Conservation (phyloP, 1,140 invertebrate genomes). For the Phenacoccus solenopsis region DNA sequence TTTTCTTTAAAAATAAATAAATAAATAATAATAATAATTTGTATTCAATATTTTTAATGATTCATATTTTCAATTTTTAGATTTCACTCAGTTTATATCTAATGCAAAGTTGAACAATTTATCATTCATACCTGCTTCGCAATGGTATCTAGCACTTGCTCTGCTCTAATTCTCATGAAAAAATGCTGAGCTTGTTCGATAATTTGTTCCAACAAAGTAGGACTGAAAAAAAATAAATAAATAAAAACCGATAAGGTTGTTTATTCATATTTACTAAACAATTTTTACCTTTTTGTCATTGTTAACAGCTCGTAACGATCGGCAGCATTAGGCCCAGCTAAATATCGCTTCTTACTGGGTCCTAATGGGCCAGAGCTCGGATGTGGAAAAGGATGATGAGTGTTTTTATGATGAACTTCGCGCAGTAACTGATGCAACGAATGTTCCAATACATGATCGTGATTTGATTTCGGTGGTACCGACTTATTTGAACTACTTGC, state of each 20-base stretch:
- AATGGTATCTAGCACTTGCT: conserved; percentile 86
- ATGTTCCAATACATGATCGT: conserved; percentile 92
- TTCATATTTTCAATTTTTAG: too few relatives aligned
- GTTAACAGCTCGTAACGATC: conserved; percentile 74
- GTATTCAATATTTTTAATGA: neutral
- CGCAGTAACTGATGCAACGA: conserved; percentile 85
- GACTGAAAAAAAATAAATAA: conserved; percentile 32
- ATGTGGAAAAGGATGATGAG: conserved; percentile 87
- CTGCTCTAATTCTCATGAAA: conserved; percentile 76
- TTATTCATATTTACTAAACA: neutral
- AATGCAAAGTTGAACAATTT: too few relatives aligned
- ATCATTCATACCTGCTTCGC: conserved; percentile 54
- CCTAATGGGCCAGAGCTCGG: conserved; percentile 83
- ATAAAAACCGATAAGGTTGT: conserved; percentile 4
- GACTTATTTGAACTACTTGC: conserved; percentile 18
- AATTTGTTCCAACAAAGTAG: conserved; percentile 88
- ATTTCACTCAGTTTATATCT: too few relatives aligned
- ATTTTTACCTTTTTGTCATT: conserved; percentile 56
- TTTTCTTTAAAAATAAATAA: conserved; percentile 16
- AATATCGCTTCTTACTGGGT: conserved; percentile 70
- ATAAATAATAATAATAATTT: neutral
- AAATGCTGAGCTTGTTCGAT: conserved; percentile 92
- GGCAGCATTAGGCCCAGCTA: conserved; percentile 79
- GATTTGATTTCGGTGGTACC: conserved; percentile 52
- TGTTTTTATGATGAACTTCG: conserved; percentile 83